A percentile compares a stretch with the other conserved stretches of the same genome.
These are phyloP conservation scores for Microctenopoma steveboyesi DNA, from an alignment of 2,797 vertebrate species.

Conservation along the genomic window DNA sequence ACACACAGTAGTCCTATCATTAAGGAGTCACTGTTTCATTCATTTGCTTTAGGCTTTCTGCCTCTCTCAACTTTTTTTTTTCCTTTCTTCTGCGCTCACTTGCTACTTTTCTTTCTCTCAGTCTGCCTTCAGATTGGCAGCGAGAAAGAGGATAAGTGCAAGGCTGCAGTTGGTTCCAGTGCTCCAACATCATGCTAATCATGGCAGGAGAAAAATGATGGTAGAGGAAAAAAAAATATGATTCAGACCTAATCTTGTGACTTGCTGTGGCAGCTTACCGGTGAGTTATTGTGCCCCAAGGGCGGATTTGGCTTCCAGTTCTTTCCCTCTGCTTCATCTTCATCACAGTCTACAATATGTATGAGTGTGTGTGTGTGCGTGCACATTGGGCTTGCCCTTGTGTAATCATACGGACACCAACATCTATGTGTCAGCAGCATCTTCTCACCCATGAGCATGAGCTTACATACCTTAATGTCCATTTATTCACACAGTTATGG, in stretches of 20 bases:
- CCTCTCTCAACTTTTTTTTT: constrained; percentile 36
- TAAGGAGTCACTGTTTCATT: constrained; percentile 65
- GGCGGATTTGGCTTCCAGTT: constrained; percentile 71
- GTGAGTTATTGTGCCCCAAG: constrained; percentile 77
- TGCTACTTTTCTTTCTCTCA: constrained; percentile 37
- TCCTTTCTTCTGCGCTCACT: constrained; percentile 23
- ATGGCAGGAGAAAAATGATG: constrained; percentile 72
- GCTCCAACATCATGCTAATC: constrained; percentile 80
- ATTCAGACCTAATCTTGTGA: constrained; percentile 79
- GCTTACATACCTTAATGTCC: neutral
- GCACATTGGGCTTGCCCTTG: neutral
- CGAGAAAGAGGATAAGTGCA: constrained; percentile 71
- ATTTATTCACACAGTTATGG: neutral
- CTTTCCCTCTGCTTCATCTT: constrained; percentile 68
- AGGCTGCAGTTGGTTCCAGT: constrained; percentile 66
- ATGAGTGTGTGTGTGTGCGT: constrained; percentile 8
- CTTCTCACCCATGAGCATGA: constrained; percentile 12
- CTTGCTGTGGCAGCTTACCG: constrained; percentile 72
- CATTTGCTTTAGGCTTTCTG: constrained; percentile 61
- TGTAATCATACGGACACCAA: constrained; percentile 22
- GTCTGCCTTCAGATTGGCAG: constrained; percentile 55
- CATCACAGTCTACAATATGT: constrained; percentile 61
- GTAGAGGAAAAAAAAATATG: constrained; percentile 57
- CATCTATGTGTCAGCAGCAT: constrained; percentile 16
- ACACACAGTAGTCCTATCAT: constrained; percentile 75